These are phyloP conservation scores for Alloplasta piceator DNA, from an alignment of 2,888 invertebrate genomes.

Conservation along the genomic window DNA sequence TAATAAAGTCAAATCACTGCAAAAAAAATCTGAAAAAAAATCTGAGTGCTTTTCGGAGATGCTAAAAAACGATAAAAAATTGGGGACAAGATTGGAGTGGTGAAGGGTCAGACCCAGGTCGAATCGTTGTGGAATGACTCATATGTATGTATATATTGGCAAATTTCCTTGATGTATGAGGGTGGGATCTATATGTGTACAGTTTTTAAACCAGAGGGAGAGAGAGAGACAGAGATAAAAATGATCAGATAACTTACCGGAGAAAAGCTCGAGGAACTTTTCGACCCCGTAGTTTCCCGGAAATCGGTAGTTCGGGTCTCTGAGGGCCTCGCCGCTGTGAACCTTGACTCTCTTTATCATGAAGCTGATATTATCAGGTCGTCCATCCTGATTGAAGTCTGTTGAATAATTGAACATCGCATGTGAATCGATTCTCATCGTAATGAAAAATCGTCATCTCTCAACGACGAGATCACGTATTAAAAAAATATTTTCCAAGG, in stretches of 20 bases:
- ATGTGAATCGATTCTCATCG: no score
- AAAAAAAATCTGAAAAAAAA: no score
- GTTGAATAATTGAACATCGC: constrained; percentile 65
- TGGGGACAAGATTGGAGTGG: no score
- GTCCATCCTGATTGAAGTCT: constrained; percentile 97
- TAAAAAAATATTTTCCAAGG: neutral
- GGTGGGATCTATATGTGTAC: neutral
- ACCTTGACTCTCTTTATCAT: constrained; percentile 98
- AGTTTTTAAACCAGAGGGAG: neutral
- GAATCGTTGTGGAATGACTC: no score
- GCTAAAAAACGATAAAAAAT: no score
- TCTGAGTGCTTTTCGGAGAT: no score
- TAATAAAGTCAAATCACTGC: no score
- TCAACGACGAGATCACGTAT: neutral
- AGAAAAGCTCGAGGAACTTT: constrained; percentile 98
- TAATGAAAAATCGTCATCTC: no score
- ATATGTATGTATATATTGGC: no score
- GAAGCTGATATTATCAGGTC: constrained; percentile 95
- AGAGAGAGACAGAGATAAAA: constrained; percentile 1
- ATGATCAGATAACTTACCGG: constrained; percentile 87
- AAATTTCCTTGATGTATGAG: no score
- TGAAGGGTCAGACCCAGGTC: no score
- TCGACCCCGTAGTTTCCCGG: constrained; percentile 98
- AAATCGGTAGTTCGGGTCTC: constrained; percentile 93
- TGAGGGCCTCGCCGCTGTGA: constrained; percentile 92